Conservation (phyloP, 2,113 vertebrate genomes). For the Pogona vitticeps region DNA sequence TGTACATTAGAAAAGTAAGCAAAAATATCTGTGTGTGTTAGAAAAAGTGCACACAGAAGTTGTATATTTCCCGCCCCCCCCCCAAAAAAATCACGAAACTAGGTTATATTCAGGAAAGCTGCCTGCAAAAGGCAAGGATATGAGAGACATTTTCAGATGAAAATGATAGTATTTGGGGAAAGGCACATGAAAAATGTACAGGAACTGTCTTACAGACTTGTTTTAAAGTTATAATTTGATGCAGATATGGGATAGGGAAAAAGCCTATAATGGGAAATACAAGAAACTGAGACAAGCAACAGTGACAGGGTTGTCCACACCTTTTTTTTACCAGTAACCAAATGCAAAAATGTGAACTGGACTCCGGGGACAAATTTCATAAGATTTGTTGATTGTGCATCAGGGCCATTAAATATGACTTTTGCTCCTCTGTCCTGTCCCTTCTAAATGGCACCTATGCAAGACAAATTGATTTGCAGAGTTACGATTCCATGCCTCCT, state of each 20-base stretch:
- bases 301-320: neutral
- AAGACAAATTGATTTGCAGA: slow-evolving; percentile 36
- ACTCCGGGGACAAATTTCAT: neutral
- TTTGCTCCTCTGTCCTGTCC: neutral
- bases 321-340: neutral
- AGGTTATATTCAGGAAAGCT: too few relatives aligned
- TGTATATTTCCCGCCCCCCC: too few relatives aligned
- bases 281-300: neutral
- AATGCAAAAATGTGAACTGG: neutral
- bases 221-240: neutral
- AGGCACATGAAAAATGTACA: neutral
- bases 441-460: neutral
- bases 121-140: neutral
- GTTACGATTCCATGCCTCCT: neutral
- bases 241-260: neutral
- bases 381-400: neutral
- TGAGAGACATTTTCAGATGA: neutral
- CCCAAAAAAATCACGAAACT: too few relatives aligned
- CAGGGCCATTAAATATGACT: neutral
- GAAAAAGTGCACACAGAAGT: too few relatives aligned
- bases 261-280: neutral
- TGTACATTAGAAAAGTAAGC: neutral
- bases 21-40: neutral
- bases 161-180: neutral
- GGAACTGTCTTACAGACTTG: neutral